These are phyloP conservation scores for Adrianichthys oophorus DNA, from an alignment of 2,797 vertebrate species.

Conservation along the genomic window DNA sequence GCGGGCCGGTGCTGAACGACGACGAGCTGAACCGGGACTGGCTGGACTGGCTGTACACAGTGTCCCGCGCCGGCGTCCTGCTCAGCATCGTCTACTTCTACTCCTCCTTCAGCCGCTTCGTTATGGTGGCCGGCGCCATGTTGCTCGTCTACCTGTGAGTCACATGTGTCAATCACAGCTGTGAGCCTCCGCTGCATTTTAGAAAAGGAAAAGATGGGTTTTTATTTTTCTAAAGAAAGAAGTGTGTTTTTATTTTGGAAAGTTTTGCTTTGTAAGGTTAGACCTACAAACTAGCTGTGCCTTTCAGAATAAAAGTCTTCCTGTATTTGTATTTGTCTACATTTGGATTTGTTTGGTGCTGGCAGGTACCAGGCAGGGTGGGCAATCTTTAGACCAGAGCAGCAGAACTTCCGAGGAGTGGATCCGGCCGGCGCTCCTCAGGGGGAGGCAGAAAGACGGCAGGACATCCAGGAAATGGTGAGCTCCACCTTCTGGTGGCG, in stretches of 20 bases:
- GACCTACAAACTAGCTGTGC: too few species aligned
- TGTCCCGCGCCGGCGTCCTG: constrained; percentile 90
- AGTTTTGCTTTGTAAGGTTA: too few species aligned
- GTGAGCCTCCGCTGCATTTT: too few species aligned
- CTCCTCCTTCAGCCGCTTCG: constrained; percentile 94
- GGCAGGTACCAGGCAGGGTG: constrained; percentile 81
- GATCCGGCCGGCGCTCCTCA: constrained; percentile 55
- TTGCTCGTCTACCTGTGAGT: constrained; percentile 95
- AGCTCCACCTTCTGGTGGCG: not conserved
- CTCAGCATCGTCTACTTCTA: constrained; percentile 98
- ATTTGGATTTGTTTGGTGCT: not conserved
- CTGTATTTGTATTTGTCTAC: too few species aligned
- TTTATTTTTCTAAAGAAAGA: too few species aligned
- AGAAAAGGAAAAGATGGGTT: too few species aligned
- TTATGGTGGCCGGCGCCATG: constrained; percentile 95
- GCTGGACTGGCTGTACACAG: constrained; percentile 96
- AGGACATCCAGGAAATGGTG: constrained; percentile 94
- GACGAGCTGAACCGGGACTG: constrained; percentile 96
- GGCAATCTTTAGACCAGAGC: constrained; percentile 93
- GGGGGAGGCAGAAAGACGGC: constrained; percentile 83
- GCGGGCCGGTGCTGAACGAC: constrained; percentile 89
- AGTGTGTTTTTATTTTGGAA: too few species aligned
- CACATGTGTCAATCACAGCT: not conserved
- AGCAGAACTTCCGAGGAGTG: constrained; percentile 72
- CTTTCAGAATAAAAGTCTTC: too few species aligned